These are phyloP conservation scores for Zoanthus sociatus DNA, from an alignment of 92 coral and sea anemone species.

Conservation along the genomic window DNA sequence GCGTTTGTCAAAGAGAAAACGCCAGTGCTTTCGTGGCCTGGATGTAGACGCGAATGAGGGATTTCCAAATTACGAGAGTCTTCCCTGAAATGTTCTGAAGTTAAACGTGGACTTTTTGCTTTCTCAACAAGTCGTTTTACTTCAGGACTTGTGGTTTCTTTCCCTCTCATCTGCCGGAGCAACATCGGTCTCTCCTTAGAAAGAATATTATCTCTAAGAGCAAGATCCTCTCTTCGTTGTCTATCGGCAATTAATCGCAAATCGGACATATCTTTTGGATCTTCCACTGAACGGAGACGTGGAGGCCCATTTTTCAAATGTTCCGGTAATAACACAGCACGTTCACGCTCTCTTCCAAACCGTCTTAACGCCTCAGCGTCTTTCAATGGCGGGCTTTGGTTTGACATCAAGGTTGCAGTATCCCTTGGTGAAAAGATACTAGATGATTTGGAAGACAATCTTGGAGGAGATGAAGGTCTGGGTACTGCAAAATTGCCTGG, in stretches of 20 bases:
- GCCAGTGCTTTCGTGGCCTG: conserved; percentile 74
- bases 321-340: conserved; percentile 58
- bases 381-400: conserved; percentile 28
- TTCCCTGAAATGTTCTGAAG: conserved; percentile 42
- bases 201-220: conserved; percentile 53
- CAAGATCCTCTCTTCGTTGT: conserved; percentile 73
- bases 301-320: conserved; percentile 88
- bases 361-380: conserved; percentile 35
- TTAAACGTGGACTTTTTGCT: conserved; percentile 13
- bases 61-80: conserved; percentile 51
- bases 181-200: conserved; percentile 53
- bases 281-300: conserved; percentile 83
- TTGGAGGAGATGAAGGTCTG: conserved; percentile 65
- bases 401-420: conserved; percentile 13
- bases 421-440: conserved; percentile 17
- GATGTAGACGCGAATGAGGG: conserved; percentile 53
- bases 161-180: conserved; percentile 52
- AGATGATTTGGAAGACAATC: conserved; percentile 16
- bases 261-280: conserved; percentile 64
- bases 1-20: conserved; percentile 68
- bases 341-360: conserved; percentile 62
- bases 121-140: conserved; percentile 70
- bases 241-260: conserved; percentile 67
- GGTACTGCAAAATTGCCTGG: conserved; percentile 74
- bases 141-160: conserved; percentile 68